Conservation (phyloP, 2,113 vertebrate species). For the Delphinus delphis region DNA sequence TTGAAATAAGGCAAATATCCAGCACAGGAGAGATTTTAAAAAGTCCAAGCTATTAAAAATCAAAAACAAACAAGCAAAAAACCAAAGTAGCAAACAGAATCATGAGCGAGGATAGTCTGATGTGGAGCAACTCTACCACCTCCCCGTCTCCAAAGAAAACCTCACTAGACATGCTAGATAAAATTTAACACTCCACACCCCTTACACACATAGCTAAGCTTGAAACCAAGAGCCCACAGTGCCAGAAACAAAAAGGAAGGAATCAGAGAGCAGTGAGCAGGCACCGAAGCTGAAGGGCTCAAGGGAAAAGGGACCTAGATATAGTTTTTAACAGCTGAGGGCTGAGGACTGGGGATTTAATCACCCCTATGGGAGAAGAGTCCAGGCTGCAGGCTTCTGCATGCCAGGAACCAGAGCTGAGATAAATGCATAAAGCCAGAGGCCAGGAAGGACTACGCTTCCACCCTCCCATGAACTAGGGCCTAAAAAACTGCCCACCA, state of each 20-base stretch:
- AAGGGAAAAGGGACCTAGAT: background rate
- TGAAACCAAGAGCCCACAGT: background rate
- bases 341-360: background rate
- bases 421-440: background rate
- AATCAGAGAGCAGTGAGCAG: background rate
- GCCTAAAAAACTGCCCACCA: background rate
- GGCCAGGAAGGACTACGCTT: background rate
- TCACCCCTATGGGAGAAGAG: background rate
- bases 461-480: background rate
- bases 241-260: background rate
- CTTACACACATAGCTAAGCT: background rate
- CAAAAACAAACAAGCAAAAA: background rate
- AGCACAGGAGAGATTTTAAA: background rate
- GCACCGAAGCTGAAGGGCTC: background rate
- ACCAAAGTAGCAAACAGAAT: background rate
- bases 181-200: background rate
- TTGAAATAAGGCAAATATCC: background rate
- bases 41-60: background rate
- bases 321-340: background rate
- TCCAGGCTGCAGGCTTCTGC: background rate
- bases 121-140: background rate
- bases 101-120: background rate
- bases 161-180: background rate
- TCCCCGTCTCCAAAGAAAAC: background rate
- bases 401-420: background rate